Base-by-base conservation (phyloP, 2,113 vertebrate genomes). In the Petrocephalus zakoni region DNA sequence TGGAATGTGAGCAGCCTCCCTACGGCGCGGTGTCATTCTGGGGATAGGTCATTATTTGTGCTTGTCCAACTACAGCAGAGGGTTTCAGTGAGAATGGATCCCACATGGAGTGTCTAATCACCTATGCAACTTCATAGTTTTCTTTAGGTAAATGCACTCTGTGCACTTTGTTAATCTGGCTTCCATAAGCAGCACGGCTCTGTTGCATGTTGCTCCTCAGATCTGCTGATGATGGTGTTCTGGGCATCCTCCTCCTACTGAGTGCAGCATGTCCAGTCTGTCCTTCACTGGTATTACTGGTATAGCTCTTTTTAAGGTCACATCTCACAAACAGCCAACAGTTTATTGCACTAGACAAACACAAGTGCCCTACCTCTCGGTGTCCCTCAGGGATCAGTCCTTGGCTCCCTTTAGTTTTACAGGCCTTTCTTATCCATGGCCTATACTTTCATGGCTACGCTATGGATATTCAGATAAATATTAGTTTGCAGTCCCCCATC, bases 21-120 rank as follows among this genome's bases (percentile, higher is more conserved):
- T 15, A 29, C n/a, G n/a, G 51, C 15, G n/a, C 2, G 9, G 4
- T 53, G 15, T 37, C 88, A 91, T 89, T 92, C 88, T 90, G 47
- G 51, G 88, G 92, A 89, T 93, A 88, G 88, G 89, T 82, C 51
- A 46, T 87, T 89, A 88, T 91, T 86, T 86, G 51, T 90, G 37
- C 87, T 58, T 58, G 85, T 93, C 92, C 93, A 93, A 93, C 58
- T 89, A 88, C 92, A 93, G 92, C 91, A 91, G 85, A 1, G 88
- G 58, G 83, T 52, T 81, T 42, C 17, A 19, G 61, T 78, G 81
- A 5, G 81, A 55, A 87, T 88, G 81, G 55, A 89, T 81, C 89
- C 37, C 19, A 17, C 83, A 87, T 87, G 85, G 86, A 89, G 91
- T 89, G 89, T 85, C 84, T 78, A 92, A 90, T 93, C 92, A 90